phyloP scores from a whole-genome alignment of 1,140 invertebrate genomes.

The Pseudomyrmex flavicornis region DNA sequence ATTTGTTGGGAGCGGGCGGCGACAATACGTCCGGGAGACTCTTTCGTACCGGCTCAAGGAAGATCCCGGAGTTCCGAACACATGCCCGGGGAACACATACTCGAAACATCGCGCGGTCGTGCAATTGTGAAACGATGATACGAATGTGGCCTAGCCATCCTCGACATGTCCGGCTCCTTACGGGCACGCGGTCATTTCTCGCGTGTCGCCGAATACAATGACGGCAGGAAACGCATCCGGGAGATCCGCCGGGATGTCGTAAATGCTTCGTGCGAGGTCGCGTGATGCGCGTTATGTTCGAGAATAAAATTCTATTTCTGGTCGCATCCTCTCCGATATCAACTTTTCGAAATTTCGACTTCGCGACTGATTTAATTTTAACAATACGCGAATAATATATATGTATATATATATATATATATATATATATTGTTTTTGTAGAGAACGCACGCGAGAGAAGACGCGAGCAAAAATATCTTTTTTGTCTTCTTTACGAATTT shows the following conservation, averaged over 20 bases:
- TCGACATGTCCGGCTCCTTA: constrained; percentile 15
- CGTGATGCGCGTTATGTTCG: background rate
- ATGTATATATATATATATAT: too few species aligned
- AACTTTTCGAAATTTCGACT: background rate
- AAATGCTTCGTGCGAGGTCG: background rate
- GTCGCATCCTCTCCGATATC: background rate
- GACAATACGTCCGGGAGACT: background rate
- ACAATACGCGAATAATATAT: background rate
- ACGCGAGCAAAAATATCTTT: background rate
- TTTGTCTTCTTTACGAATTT: background rate
- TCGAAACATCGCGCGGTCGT: background rate
- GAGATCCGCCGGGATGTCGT: background rate
- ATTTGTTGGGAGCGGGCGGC: constrained; percentile 26
- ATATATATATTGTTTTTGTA: background rate
- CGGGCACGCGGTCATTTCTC: constrained; percentile 26
- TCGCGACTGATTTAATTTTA: background rate
- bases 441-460: background rate
- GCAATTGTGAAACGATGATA: constrained; percentile 49
- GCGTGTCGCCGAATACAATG: constrained; percentile 3
- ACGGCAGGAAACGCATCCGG: constrained; percentile 3
- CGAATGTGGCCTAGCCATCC: constrained; percentile 19
- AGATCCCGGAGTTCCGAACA: constrained; percentile 21
- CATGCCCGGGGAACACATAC: constrained; percentile 21
- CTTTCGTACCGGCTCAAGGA: constrained; percentile 12
- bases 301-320: background rate